Evolutionary conservation across 2,113 vertebrate species (phyloP), one percentile per base, ranked within the genome.

Genomic region (Budorcas taxicolor): DNA sequence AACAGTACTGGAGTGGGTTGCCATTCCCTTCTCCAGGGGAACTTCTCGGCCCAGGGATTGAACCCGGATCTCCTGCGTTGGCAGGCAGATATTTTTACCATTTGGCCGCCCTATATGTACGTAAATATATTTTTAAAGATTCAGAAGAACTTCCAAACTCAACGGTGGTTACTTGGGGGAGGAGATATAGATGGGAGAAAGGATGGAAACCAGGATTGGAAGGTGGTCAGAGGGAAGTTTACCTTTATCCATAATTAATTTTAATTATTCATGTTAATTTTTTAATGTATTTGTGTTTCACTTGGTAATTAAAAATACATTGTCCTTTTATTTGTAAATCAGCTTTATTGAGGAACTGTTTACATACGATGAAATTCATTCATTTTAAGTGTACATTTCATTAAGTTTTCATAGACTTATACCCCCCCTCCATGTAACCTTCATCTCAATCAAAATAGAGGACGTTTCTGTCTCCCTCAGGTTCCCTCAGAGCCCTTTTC

Each of bases 231-330:
- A 80, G 71, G 43, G 55, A 85, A 82, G n/a, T 94, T 95, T 16
- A 52, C 82, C 55, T 95, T 95, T 67, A 74, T 57, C 5, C 16
- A 33, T 58, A 90, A 67, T 95, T 36, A 71, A 71, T 36, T 36
- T 71, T 71, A 36, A 71, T 71, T 71, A 21, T 23, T 71, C n/a
- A 80, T 8, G 80, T 55, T 89, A 80, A 47, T 74, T 94, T 55
- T 80, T 80, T 76, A 88, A 82, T 5, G 5, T 36, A 55, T 83
- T 78, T 19, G 40, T 92, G 11, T 95, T 95, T 90, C 2, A 76
- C 14, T 87, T 94, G n/a, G 89, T 95, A 94, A 90, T 96, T 96
- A 87, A 95, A 95, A 85, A 47, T 58, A 71, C n/a, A n/a, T 25
- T 94, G 11, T 83, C 8, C 47, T 93, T 92, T 86, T 74, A 76